A percentile compares a stretch with the other conserved stretches of the same genome.
Evolutionary conservation across 2,113 vertebrate genomes (phyloP).

Genomic region (Dendropsophus ebraccatus): DNA sequence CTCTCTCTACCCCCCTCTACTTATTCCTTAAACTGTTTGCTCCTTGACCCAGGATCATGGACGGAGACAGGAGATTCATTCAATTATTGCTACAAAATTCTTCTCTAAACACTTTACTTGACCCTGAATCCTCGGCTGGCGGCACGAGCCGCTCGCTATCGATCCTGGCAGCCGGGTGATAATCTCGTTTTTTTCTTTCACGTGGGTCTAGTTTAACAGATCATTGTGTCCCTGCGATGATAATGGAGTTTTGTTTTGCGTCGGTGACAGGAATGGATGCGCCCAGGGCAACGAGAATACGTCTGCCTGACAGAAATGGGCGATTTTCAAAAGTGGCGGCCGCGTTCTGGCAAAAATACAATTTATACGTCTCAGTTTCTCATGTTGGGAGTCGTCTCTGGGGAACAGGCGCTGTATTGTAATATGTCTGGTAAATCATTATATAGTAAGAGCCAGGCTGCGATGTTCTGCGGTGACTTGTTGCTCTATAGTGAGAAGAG

Average conservation of each 20-base stretch:
- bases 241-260: slow-evolving; percentile 38
- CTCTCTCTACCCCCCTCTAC: not conserved
- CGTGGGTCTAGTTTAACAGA: not conserved
- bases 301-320: slow-evolving; percentile 30
- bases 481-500: not conserved
- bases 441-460: not conserved
- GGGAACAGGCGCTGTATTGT: not conserved
- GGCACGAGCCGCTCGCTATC: not conserved
- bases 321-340: not conserved
- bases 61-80: not conserved
- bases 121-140: not conserved
- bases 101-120: not conserved
- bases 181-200: not conserved
- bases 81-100: not conserved
- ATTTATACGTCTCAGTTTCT: slow-evolving; percentile 7
- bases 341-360: not conserved
- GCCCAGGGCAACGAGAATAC: not conserved
- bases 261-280: not conserved
- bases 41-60: not conserved
- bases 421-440: not conserved
- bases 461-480: not conserved
- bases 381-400: not conserved
- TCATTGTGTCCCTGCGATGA: not conserved
- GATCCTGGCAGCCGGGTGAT: not conserved
- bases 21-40: not conserved